Conservation (phyloP, 2,113 vertebrate genomes). For the Columbina picui region DNA sequence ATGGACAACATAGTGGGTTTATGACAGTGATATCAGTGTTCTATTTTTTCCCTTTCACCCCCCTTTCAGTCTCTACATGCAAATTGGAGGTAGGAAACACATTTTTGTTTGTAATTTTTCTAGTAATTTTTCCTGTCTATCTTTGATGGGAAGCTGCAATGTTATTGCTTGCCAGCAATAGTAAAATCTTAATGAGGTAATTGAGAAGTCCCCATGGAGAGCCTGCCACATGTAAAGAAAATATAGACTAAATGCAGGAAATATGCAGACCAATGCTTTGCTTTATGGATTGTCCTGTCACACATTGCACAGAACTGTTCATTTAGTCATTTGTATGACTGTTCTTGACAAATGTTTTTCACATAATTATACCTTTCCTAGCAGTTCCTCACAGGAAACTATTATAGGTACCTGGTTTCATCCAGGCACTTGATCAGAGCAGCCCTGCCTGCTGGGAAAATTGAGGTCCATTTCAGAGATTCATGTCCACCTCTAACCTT, state of each 20-base stretch:
- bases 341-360: neutral
- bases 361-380: neutral
- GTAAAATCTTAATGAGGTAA: slow-evolving; percentile 29
- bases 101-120: slow-evolving; percentile 7
- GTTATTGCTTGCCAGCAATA: neutral
- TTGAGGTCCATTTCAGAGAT: neutral
- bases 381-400: neutral
- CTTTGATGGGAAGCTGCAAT: neutral
- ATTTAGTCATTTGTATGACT: neutral
- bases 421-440: neutral
- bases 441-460: neutral
- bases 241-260: slow-evolving; percentile 25
- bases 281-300: slow-evolving; percentile 10
- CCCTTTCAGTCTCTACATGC: neutral
- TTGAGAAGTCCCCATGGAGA: slow-evolving; percentile 3
- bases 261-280: neutral
- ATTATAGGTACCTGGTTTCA: neutral
- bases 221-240: slow-evolving; percentile 27
- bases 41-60: neutral
- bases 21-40: neutral
- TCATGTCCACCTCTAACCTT: neutral
- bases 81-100: neutral
- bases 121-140: neutral
- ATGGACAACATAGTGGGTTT: neutral
- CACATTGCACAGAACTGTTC: neutral